Percentiles rank a stretch among this genome's conserved stretches.
Conservation (phyloP, 2,113 vertebrate genomes). For the western clawed frog (Xenopus tropicalis) region DNA sequence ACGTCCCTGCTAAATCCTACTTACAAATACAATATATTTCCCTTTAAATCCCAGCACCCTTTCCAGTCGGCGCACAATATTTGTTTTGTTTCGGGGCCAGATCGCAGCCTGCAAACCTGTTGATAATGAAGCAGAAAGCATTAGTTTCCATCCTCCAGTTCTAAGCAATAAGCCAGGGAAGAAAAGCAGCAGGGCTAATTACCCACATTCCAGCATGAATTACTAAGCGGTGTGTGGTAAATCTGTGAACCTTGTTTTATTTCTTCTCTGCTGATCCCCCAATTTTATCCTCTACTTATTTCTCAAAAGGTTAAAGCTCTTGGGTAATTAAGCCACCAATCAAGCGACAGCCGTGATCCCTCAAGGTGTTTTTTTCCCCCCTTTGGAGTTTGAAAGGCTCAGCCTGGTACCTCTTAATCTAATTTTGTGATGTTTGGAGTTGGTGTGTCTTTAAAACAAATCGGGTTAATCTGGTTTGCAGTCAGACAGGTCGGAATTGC, state of each 20-base stretch:
- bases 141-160: conserved; percentile 78
- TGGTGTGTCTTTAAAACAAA: conserved; percentile 12
- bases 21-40: too few species aligned
- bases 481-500: conserved; percentile 73
- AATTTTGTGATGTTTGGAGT: conserved; percentile 66
- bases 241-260: conserved; percentile 72
- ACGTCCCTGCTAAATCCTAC: too few species aligned
- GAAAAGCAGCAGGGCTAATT: conserved; percentile 88
- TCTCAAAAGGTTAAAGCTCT: conserved; percentile 82
- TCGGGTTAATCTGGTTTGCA: conserved; percentile 75
- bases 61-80: conserved; percentile 57
- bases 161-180: conserved; percentile 80
- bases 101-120: conserved; percentile 68
- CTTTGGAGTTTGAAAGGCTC: conserved; percentile 65
- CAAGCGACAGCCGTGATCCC: conserved; percentile 74
- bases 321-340: conserved; percentile 82
- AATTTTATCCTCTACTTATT: conserved; percentile 88
- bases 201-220: conserved; percentile 90
- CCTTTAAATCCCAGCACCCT: conserved; percentile 44
- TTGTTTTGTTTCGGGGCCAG: conserved; percentile 66
- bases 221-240: conserved; percentile 87
- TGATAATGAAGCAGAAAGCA: conserved; percentile 79
- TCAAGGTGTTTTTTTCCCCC: conserved; percentile 81
- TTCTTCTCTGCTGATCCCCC: conserved; percentile 65
- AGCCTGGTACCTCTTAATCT: conserved; percentile 85